Percentiles rank a stretch among this genome's conserved stretches.
phyloP scores from a whole-genome alignment of 2,113 vertebrate species.

The Myiagra hebetior region DNA sequence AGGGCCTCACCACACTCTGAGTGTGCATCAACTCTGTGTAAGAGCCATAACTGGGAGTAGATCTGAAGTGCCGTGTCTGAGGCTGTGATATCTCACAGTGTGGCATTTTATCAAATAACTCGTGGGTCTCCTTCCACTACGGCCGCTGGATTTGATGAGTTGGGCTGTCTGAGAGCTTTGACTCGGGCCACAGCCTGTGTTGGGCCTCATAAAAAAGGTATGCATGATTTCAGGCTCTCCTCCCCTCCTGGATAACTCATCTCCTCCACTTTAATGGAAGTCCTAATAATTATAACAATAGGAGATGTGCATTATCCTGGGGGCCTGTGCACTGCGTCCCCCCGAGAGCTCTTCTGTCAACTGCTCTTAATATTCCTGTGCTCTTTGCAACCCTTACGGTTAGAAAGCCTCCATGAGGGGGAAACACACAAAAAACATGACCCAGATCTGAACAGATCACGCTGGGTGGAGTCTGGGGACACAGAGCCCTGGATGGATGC shows the following conservation, averaged over 20 bases:
- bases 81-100: not conserved
- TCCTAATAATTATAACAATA: conserved; percentile 21
- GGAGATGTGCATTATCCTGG: not conserved
- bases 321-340: not conserved
- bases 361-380: conserved; percentile 42
- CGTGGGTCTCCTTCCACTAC: not conserved
- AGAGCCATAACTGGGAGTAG: not conserved
- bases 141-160: not conserved
- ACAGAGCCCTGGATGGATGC: not conserved
- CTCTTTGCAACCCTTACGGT: not conserved
- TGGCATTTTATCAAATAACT: not conserved
- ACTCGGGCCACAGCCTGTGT: not conserved
- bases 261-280: not conserved
- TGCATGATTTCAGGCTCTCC: conserved; percentile 16
- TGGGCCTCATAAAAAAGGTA: conserved; percentile 16
- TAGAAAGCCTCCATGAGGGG: not conserved
- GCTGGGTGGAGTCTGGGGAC: not conserved
- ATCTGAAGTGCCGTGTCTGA: not conserved
- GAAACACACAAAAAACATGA: not conserved
- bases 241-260: conserved; percentile 3
- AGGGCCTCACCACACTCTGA: not conserved
- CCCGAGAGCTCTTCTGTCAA: conserved; percentile 39
- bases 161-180: not conserved
- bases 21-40: not conserved
- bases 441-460: not conserved